A percentile compares a stretch with the other conserved stretches of the same genome.
phyloP scores from a whole-genome alignment of 1,140 invertebrate species.

The Babylonia areolata region DNA sequence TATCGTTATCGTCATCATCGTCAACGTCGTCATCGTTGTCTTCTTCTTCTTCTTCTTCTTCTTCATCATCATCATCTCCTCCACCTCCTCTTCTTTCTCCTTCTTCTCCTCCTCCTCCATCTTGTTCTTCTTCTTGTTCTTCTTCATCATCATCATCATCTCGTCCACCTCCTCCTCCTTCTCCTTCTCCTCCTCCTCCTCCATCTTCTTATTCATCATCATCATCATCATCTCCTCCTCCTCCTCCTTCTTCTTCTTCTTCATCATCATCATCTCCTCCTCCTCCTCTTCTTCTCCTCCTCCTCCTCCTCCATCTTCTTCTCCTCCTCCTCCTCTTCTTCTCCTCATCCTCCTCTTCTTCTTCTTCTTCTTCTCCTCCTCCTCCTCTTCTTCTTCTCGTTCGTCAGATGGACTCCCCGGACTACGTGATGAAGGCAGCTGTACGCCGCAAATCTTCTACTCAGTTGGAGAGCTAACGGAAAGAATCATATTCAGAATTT shows the following conservation, averaged over 20 bases:
- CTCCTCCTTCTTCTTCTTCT: neutral
- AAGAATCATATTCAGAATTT: no score
- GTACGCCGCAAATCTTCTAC: no score
- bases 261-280: neutral
- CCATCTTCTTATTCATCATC: neutral
- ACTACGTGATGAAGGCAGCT: no score
- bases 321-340: neutral
- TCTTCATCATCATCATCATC: constrained; percentile 31
- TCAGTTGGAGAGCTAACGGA: no score
- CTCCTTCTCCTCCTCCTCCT: neutral
- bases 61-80: constrained; percentile 79
- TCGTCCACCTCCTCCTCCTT: neutral
- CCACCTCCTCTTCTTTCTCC: constrained; percentile 82
- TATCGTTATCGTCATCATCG: no score
- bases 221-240: neutral
- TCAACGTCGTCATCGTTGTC: constrained; percentile 27
- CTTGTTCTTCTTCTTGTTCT: constrained; percentile 51
- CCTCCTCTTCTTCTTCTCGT: no score
- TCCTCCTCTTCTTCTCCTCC: neutral
- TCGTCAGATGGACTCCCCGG: no score
- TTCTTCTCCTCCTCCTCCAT: constrained; percentile 76
- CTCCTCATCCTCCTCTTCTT: neutral
- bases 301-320: neutral
- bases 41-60: constrained; percentile 53
- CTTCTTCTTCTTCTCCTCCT: neutral